These are phyloP conservation scores for Gymnocephalus cernua DNA, from an alignment of 2,113 vertebrate species.

Conservation along the genomic window DNA sequence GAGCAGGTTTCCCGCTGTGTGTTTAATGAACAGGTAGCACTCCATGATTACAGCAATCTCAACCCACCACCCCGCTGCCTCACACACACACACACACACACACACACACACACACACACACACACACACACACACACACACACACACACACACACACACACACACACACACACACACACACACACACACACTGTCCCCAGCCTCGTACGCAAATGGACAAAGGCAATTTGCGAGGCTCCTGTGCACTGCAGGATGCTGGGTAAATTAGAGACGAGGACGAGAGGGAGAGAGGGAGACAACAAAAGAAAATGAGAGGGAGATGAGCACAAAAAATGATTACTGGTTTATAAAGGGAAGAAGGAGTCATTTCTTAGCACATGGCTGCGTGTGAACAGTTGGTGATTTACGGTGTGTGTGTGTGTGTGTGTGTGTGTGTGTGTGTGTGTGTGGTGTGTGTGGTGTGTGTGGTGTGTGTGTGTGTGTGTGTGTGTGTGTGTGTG, in stretches of 20 bases:
- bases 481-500: background rate
- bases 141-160: slow-evolving; percentile 42
- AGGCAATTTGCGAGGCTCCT: slow-evolving; percentile 92
- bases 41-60: slow-evolving; percentile 99
- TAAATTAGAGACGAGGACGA: slow-evolving; percentile 90
- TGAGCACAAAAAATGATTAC: slow-evolving; percentile 69
- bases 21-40: slow-evolving; percentile 99
- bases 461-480: background rate
- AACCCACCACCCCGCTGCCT: slow-evolving; percentile 87
- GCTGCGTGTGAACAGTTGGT: slow-evolving; percentile 38
- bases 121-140: slow-evolving; percentile 31
- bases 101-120: slow-evolving; percentile 23
- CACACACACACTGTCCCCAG: slow-evolving; percentile 48
- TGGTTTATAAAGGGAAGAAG: slow-evolving; percentile 61
- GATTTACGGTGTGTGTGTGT: slow-evolving; percentile 4
- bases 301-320: slow-evolving; percentile 86
- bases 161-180: slow-evolving; percentile 49
- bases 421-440: background rate
- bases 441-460: slow-evolving; percentile 6
- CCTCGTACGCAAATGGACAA: slow-evolving; percentile 78
- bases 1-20: slow-evolving; percentile 97
- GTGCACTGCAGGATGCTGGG: slow-evolving; percentile 90
- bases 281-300: slow-evolving; percentile 92
- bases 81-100: slow-evolving; percentile 47
- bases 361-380: slow-evolving; percentile 64